phyloP scores from a whole-genome alignment of 2,797 vertebrate species.

The Phrynocephalus forsythii region DNA sequence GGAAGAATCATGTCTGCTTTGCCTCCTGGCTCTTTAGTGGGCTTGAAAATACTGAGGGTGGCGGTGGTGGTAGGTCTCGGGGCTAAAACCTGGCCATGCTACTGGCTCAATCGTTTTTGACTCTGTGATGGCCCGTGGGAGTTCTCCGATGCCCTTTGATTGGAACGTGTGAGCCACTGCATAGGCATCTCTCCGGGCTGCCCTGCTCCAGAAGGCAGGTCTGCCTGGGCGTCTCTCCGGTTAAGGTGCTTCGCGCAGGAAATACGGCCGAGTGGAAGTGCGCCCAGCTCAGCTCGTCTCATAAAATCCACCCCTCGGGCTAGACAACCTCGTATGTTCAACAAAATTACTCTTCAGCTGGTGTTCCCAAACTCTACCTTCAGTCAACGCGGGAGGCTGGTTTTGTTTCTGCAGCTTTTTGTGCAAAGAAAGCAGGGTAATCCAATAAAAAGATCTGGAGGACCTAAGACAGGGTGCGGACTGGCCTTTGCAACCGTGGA shows the following conservation, averaged over 20 bases:
- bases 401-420: conserved; percentile 1
- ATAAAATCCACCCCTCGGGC: conserved; percentile 28
- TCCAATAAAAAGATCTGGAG: background rate
- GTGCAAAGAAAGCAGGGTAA: background rate
- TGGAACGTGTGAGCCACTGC: background rate
- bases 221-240: conserved; percentile 42
- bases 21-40: background rate
- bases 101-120: background rate
- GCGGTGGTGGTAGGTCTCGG: background rate
- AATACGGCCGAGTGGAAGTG: conserved; percentile 50
- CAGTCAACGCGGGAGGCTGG: background rate
- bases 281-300: conserved; percentile 54
- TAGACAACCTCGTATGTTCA: conserved; percentile 56
- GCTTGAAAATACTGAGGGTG: background rate
- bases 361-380: conserved; percentile 1
- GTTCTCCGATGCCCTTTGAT: background rate
- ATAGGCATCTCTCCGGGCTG: conserved; percentile 52
- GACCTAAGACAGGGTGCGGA: background rate
- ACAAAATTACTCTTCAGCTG: conserved; percentile 35
- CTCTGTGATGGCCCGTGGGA: background rate
- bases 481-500: background rate
- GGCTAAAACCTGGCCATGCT: background rate
- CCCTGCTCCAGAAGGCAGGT: conserved; percentile 43
- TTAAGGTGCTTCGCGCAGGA: conserved; percentile 50
- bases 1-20: background rate